Percentiles rank a stretch among this genome's conserved stretches.
These are phyloP conservation scores for Chamaea fasciata DNA, from an alignment of 2,113 vertebrate species.

Conservation along the genomic window DNA sequence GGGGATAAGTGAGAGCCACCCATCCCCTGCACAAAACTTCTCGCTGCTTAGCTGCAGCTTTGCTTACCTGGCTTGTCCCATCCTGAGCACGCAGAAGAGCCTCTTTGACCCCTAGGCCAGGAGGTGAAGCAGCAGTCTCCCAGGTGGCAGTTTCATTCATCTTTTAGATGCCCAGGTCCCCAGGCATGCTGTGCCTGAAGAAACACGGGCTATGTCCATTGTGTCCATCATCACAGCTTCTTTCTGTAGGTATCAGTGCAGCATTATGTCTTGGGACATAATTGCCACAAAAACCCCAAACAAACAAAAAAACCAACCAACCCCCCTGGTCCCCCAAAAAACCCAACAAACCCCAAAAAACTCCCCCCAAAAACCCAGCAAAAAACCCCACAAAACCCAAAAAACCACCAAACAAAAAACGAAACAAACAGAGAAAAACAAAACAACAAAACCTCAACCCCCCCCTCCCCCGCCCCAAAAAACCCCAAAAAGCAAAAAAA, in stretches of 20 bases:
- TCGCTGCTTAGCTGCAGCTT: background rate
- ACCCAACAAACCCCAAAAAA: background rate
- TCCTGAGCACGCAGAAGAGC: background rate
- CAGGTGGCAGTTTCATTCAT: background rate
- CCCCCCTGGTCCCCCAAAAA: no score
- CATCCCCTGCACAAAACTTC: background rate
- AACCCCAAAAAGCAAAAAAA: background rate
- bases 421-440: background rate
- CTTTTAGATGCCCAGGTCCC: background rate
- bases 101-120: background rate
- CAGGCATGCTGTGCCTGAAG: background rate
- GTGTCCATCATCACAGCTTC: background rate
- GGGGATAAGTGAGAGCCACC: rapidly evolving
- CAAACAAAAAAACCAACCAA: background rate
- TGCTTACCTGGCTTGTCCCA: background rate
- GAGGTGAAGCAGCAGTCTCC: background rate
- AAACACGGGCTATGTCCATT: background rate
- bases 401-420: background rate
- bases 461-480: no score
- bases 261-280: background rate
- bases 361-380: background rate
- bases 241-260: background rate
- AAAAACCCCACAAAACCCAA: background rate
- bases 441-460: background rate
- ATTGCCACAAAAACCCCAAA: background rate